Conservation (phyloP, 2,888 invertebrate genomes). For the Yponomeuta sedellus region DNA sequence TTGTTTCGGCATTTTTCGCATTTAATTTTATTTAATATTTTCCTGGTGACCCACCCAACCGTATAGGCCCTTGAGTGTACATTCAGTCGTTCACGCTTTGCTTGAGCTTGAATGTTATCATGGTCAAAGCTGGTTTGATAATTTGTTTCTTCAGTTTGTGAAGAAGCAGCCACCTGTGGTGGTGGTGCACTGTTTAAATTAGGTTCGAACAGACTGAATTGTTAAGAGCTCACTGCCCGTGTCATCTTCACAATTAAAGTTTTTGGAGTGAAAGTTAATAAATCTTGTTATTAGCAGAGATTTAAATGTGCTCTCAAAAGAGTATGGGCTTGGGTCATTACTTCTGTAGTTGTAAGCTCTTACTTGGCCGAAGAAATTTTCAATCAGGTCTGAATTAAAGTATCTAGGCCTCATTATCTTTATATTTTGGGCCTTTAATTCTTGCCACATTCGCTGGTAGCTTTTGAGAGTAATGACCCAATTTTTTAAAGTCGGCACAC, state of each 20-base stretch:
- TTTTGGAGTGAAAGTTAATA: constrained; percentile 15
- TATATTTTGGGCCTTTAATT: background rate
- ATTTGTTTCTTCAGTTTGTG: background rate
- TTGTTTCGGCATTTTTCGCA: constrained; percentile 19
- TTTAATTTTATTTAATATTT: constrained; percentile 16
- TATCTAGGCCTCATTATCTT: background rate
- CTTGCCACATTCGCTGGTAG: constrained; percentile 4
- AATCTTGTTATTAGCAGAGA: constrained; percentile 28
- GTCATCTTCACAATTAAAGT: too few species aligned
- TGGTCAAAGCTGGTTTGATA: too few species aligned
- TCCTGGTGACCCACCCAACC: constrained; percentile 10
- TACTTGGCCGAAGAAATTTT: constrained; percentile 29
- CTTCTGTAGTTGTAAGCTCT: constrained; percentile 29
- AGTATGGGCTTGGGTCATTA: constrained; percentile 24
- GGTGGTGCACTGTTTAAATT: too few species aligned
- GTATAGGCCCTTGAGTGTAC: background rate
- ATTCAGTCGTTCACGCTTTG: too few species aligned
- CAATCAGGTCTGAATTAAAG: constrained; percentile 14
- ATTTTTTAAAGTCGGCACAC: background rate
- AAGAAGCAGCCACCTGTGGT: too few species aligned
- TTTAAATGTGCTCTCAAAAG: constrained; percentile 26
- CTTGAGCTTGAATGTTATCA: too few species aligned
- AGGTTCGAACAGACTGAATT: background rate
- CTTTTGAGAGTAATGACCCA: constrained; percentile 13
- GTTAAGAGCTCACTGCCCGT: background rate